A percentile compares a stretch with the other conserved stretches of the same genome.
Conservation (phyloP, 2,888 invertebrate genomes). For the Yponomeuta cagnagella region DNA sequence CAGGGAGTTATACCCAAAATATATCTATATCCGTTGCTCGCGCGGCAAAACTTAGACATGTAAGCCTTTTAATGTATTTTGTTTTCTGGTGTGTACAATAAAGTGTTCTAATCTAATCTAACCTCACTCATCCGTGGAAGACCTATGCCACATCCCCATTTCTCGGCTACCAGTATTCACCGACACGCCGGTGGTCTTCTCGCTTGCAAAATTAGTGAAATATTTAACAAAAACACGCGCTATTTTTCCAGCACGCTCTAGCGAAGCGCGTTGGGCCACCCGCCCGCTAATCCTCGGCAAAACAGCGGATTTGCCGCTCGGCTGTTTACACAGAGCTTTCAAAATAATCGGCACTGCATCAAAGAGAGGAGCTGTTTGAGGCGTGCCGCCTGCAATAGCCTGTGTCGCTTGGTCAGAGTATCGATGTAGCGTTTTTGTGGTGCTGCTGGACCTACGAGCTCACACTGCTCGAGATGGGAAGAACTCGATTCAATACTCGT, state of each 20-base stretch:
- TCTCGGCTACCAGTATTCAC: not conserved
- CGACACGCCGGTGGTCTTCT: not conserved
- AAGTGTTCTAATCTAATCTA: not conserved
- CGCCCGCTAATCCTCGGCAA: slow-evolving; percentile 23
- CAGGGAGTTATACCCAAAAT: not conserved
- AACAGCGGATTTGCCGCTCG: slow-evolving; percentile 31
- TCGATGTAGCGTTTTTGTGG: too few relatives aligned
- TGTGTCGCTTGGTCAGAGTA: too few relatives aligned
- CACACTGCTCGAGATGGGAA: too few relatives aligned
- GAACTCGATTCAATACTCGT: too few relatives aligned
- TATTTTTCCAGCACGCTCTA: slow-evolving; percentile 20
- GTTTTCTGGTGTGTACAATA: too few relatives aligned
- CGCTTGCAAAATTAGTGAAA: not conserved
- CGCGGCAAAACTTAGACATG: too few relatives aligned
- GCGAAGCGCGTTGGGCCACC: slow-evolving; percentile 19
- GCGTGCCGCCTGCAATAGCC: slow-evolving; percentile 5
- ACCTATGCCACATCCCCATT: not conserved
- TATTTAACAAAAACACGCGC: slow-evolving; percentile 9
- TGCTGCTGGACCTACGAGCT: too few relatives aligned
- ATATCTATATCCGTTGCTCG: not conserved
- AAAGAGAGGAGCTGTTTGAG: slow-evolving; percentile 23
- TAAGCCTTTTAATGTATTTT: too few relatives aligned
- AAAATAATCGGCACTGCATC: slow-evolving; percentile 30
- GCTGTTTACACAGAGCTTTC: slow-evolving; percentile 28
- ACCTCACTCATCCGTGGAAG: not conserved